Evolutionary conservation across 1,140 invertebrate species (phyloP).

Genomic region (Portunus trituberculatus): DNA sequence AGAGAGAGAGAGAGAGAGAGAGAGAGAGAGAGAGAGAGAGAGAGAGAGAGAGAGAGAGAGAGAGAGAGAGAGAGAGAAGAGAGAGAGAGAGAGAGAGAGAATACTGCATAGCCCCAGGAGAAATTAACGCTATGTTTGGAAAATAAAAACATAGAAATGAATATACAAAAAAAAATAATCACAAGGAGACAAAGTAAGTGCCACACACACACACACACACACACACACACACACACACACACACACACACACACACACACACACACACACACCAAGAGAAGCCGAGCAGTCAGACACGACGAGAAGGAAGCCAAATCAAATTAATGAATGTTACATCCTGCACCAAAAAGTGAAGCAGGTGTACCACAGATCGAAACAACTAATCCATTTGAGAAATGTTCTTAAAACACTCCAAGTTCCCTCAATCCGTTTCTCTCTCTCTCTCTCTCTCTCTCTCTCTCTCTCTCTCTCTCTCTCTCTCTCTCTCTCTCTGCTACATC

Average conservation of each 20-base stretch:
- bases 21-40: no score
- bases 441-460: no score
- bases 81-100: no score
- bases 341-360: neutral
- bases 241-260: conserved; percentile 16
- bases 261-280: neutral
- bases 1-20: no score
- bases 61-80: no score
- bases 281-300: neutral
- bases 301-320: neutral
- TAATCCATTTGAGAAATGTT: neutral
- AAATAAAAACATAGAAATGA: neutral
- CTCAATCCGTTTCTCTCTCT: no score
- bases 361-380: no score
- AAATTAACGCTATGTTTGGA: neutral
- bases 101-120: neutral
- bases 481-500: neutral
- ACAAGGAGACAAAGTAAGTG: neutral
- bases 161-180: neutral
- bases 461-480: no score
- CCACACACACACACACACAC: neutral
- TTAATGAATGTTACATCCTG: neutral
- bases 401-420: neutral
- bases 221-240: conserved; percentile 16
- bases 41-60: no score